A percentile compares a stretch with the other conserved stretches of the same genome.
phyloP scores from a whole-genome alignment of 1,140 invertebrate species.

The Sipha flava region DNA sequence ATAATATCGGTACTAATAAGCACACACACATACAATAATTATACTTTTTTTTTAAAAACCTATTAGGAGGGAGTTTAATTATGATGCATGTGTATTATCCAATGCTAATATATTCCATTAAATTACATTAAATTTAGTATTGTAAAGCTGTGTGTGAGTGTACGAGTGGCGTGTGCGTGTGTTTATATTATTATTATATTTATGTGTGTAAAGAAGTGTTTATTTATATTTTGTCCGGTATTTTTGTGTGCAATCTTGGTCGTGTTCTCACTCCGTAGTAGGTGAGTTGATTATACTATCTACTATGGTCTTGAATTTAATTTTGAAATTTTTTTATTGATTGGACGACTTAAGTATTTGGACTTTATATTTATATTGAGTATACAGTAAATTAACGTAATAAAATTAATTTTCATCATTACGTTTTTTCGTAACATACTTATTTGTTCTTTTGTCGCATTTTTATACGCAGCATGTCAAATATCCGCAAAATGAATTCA shows the following conservation, averaged over 20 bases:
- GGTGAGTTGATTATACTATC: not conserved
- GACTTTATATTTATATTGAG: too few species aligned
- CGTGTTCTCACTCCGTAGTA: not conserved
- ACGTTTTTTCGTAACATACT: too few species aligned
- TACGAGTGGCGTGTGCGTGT: not conserved
- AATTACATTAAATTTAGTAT: not conserved
- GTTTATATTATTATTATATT: too few species aligned
- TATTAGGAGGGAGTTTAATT: not conserved
- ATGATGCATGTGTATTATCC: not conserved
- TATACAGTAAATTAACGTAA: too few species aligned
- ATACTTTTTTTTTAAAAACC: not conserved
- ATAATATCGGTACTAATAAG: not conserved
- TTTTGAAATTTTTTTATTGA: not conserved
- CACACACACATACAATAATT: not conserved
- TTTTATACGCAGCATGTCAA: too few species aligned
- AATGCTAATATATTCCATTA: not conserved
- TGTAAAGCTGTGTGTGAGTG: not conserved
- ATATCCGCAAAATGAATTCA: too few species aligned
- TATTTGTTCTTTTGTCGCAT: too few species aligned
- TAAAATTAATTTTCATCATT: not conserved
- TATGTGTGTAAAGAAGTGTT: not conserved
- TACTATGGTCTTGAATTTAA: not conserved
- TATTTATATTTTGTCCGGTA: not conserved
- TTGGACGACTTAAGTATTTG: too few species aligned
- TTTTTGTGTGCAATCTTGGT: conserved; percentile 22